phyloP scores from a whole-genome alignment of 2,888 invertebrate genomes.

The Blastobasis adustella region DNA sequence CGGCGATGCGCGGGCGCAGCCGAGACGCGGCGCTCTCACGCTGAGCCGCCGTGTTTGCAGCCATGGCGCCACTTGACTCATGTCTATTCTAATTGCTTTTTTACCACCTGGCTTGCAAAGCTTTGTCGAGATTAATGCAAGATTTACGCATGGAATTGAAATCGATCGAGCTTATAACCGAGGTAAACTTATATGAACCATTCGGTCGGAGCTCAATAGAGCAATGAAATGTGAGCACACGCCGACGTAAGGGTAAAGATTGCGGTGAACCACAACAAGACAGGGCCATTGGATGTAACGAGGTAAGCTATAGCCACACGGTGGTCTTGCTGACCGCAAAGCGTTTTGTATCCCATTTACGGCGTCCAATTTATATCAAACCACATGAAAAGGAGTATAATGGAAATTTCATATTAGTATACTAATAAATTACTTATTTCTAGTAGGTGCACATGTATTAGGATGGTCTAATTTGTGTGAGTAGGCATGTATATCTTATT shows the following conservation, averaged over 20 bases:
- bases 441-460: too few species aligned
- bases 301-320: conserved; percentile 28
- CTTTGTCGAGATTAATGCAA: too few species aligned
- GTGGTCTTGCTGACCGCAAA: conserved; percentile 31
- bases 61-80: neutral
- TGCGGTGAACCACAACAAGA: conserved; percentile 37
- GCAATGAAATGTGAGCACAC: too few species aligned
- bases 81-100: conserved; percentile 1
- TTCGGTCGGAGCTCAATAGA: too few species aligned
- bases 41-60: neutral
- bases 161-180: too few species aligned
- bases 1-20: conserved; percentile 10
- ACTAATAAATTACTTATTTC: too few species aligned
- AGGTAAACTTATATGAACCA: too few species aligned
- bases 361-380: conserved; percentile 30
- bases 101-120: neutral
- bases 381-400: conserved; percentile 26
- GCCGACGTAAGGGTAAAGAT: conserved; percentile 16
- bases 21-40: neutral
- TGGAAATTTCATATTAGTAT: too few species aligned
- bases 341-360: conserved; percentile 26
- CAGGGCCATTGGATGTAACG: conserved; percentile 42
- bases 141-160: too few species aligned
- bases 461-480: too few species aligned
- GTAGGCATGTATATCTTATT: too few species aligned